phyloP scores from a whole-genome alignment of 2,113 vertebrate genomes.

The Benthochromis sp. region DNA sequence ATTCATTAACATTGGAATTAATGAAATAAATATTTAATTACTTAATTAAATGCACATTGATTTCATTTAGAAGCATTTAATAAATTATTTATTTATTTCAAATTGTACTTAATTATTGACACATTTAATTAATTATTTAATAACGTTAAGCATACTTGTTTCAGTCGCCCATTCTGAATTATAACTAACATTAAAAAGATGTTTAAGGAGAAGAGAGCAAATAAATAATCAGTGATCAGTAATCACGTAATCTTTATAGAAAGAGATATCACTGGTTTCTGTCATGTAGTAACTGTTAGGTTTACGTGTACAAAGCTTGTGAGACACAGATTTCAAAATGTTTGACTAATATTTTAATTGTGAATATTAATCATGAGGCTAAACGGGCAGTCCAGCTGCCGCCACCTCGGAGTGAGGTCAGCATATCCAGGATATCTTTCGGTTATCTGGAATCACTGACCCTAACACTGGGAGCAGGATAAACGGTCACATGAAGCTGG shows the following conservation, averaged over 20 bases:
- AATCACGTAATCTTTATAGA: not conserved
- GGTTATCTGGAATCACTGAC: not conserved
- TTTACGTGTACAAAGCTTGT: not conserved
- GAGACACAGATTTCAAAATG: not conserved
- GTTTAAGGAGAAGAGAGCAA: not conserved
- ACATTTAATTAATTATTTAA: not conserved
- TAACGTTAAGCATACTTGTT: not conserved
- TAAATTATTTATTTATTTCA: not conserved
- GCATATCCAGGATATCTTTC: not conserved
- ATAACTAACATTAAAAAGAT: not conserved
- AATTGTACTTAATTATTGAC: not conserved
- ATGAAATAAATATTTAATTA: not conserved
- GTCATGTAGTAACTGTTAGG: fast-evolving
- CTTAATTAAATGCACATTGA: not conserved
- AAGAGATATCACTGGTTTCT: fast-evolving
- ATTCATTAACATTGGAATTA: not conserved
- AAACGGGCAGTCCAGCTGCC: fast-evolving
- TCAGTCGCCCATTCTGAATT: not conserved
- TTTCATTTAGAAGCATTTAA: not conserved
- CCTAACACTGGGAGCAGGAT: not conserved
- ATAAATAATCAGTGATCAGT: not conserved
- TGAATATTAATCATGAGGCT: not conserved
- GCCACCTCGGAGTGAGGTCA: not conserved
- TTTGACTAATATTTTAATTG: not conserved
- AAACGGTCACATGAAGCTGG: not conserved